Evolutionary conservation across 2,888 invertebrate species (phyloP), one percentile per base, ranked within the genome.

Genomic region (Cenopis cana): DNA sequence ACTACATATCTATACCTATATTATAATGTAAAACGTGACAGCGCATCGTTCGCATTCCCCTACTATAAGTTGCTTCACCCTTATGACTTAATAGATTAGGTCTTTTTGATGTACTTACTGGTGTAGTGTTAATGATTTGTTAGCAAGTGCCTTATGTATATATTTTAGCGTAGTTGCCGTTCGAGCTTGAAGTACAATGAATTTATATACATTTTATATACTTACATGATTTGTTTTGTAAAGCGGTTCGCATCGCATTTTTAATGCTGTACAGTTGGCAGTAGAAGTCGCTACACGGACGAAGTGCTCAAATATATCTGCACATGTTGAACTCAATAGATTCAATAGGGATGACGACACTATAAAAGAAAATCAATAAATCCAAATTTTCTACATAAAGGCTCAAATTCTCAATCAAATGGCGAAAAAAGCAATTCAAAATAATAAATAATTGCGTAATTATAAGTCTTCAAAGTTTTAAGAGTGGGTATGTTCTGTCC

Each of bases 121-220:
- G 73, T 64, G 12, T 46, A 49, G 55, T 38, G 14, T 49, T 52
- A 61, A 46, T 41, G 14, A 38, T 65, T 70, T 60, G 18, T 62
- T 75, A 69, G 68, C 57, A 73, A 61, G 76, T 76, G 76, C 75
- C 75, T 76, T 76, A 73, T 75, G 60, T 72, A 50, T 60, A 65
- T 71, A 67, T 10, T 59, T 72, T 69, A 60, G 66, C 20, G 24
- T 71, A 61, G 24, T 41, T 33, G 52, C 62, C 38, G 52, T 61
- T 72, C 67, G 75, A 70, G 75, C 76, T 81, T 76, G 76, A 85
- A 88, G 88, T 89, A 88, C 88, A 88, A 86, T 82, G 75, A 76
- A 79, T 79, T 79, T 76, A 81, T 79, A 80, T 75, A 79, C 75
- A 38, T 18, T 36, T 74, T 72, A 76, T 79, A 76, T 76, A 77